Evolutionary conservation across 2,797 vertebrate genomes (phyloP).

Genomic region (Enteromius viviparus): DNA sequence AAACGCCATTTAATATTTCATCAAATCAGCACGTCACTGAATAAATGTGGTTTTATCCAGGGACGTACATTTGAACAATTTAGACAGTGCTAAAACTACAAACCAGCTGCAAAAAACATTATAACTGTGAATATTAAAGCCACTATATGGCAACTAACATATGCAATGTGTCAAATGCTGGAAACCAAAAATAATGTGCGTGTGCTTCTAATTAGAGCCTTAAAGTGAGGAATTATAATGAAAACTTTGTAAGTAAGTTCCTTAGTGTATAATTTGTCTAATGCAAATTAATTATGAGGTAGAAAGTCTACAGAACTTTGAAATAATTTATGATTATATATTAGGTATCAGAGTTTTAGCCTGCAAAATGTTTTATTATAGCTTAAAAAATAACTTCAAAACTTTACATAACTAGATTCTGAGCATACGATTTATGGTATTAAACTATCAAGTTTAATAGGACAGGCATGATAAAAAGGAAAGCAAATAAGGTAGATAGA

Average conservation of each 20-base stretch:
- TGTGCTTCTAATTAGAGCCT: constrained; percentile 5
- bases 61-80: neutral
- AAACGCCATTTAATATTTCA: neutral
- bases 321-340: constrained; percentile 7
- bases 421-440: neutral
- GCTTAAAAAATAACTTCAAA: neutral
- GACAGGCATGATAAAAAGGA: neutral
- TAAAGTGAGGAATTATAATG: constrained; percentile 27
- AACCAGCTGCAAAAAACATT: neutral
- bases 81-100: constrained; percentile 1
- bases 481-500: neutral
- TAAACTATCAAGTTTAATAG: neutral
- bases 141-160: neutral
- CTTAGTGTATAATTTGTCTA: constrained; percentile 6
- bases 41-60: neutral
- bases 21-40: neutral
- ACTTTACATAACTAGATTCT: neutral
- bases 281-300: constrained; percentile 6
- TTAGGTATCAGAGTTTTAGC: neutral
- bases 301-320: constrained; percentile 1
- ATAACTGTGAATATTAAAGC: constrained; percentile 6
- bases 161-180: neutral
- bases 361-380: neutral
- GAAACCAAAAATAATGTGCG: neutral
- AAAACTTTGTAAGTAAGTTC: neutral